phyloP scores from a whole-genome alignment of 2,113 vertebrate genomes.

The Siniperca knerii region DNA sequence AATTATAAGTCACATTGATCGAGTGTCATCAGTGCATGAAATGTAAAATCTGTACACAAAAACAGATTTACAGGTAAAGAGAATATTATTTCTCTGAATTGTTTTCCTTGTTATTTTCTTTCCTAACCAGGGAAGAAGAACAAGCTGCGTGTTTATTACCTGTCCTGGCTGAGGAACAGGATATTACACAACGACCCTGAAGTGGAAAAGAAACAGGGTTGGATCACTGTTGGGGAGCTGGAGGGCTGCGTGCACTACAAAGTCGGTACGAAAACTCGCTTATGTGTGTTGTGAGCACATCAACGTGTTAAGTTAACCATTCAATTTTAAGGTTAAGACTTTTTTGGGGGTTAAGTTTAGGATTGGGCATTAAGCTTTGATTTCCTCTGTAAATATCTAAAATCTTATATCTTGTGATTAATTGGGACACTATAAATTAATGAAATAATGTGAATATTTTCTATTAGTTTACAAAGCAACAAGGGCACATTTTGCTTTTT shows the following conservation, averaged over 20 bases:
- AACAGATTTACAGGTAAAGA: background rate
- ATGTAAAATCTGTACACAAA: background rate
- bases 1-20: background rate
- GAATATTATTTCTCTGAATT: background rate
- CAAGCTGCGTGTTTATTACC: constrained; percentile 97
- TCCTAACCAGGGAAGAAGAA: constrained; percentile 93
- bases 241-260: constrained; percentile 99
- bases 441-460: background rate
- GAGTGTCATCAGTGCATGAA: background rate
- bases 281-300: background rate
- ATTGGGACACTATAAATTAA: background rate
- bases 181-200: constrained; percentile 99
- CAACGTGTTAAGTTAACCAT: background rate
- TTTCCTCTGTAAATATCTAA: background rate
- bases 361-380: background rate
- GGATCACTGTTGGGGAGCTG: constrained; percentile 97
- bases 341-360: too few species aligned
- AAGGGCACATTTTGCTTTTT: background rate
- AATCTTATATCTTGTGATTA: too few species aligned
- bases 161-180: constrained; percentile 98
- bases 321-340: background rate
- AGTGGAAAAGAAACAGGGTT: constrained; percentile 99
- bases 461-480: background rate
- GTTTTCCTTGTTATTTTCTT: background rate
- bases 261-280: constrained; percentile 88